These are phyloP conservation scores for Linepithema humile DNA, from an alignment of 1,140 invertebrate genomes.

Conservation along the genomic window DNA sequence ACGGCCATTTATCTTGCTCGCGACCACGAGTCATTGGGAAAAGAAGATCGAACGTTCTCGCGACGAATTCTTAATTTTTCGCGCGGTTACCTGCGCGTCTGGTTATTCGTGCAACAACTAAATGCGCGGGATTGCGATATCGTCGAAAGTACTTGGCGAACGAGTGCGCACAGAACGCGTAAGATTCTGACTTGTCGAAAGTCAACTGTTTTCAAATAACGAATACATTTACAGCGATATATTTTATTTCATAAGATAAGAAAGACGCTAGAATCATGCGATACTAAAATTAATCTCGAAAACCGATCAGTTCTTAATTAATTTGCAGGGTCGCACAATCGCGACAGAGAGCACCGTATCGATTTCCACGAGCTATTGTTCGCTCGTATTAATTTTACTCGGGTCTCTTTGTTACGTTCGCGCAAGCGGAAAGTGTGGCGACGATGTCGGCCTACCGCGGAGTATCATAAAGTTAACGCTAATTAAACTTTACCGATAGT, in stretches of 20 bases:
- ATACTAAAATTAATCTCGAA: no score
- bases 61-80: constrained; percentile 57
- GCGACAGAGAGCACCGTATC: no score
- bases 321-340: no score
- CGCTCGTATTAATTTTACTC: constrained; percentile 26
- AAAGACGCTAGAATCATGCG: no score
- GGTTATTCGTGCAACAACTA: not conserved
- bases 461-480: constrained; percentile 56
- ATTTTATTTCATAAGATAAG: no score
- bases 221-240: no score
- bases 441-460: constrained; percentile 31
- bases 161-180: no score
- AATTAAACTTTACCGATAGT: constrained; percentile 63
- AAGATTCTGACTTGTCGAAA: no score
- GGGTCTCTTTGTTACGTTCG: constrained; percentile 16
- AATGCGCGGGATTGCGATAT: not conserved
- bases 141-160: no score
- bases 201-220: no score
- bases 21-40: constrained; percentile 52
- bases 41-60: constrained; percentile 45
- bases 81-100: not conserved
- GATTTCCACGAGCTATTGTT: not conserved
- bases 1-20: constrained; percentile 64
- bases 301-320: no score
- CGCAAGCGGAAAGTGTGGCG: constrained; percentile 14